Evolutionary conservation across 2,113 vertebrate genomes (phyloP).

Genomic region (Lontra canadensis): DNA sequence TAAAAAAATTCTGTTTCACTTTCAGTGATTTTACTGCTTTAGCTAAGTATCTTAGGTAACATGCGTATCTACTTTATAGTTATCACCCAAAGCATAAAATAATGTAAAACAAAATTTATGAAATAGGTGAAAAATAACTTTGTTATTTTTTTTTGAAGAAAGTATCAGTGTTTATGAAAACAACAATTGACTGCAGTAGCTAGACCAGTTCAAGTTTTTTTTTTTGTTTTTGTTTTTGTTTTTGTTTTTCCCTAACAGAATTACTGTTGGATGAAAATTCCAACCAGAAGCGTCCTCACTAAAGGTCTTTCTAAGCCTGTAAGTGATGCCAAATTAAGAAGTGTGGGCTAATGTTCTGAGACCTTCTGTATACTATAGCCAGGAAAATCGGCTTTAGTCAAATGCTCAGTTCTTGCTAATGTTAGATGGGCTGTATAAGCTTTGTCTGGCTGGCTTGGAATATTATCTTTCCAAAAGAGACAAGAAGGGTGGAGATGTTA

Average conservation of each 20-base stretch:
- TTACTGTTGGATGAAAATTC: background rate
- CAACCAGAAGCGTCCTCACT: constrained; percentile 23
- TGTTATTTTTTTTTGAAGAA: constrained; percentile 14
- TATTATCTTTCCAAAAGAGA: constrained; percentile 50
- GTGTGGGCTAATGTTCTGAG: background rate
- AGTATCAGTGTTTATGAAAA: background rate
- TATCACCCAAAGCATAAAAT: background rate
- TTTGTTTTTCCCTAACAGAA: background rate
- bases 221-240: background rate
- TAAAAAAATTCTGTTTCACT: background rate
- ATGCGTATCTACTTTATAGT: background rate
- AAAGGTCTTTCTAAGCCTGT: constrained; percentile 58
- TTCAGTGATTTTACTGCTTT: background rate
- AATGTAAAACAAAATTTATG: background rate
- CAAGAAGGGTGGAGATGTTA: constrained; percentile 8
- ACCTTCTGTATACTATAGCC: background rate
- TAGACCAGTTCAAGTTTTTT: background rate
- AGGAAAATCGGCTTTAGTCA: background rate
- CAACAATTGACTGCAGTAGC: background rate
- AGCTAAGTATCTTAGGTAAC: background rate
- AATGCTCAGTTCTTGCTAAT: background rate
- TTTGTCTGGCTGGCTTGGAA: background rate
- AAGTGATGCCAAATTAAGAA: background rate
- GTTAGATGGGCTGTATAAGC: background rate
- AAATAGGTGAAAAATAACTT: background rate